phyloP scores from a whole-genome alignment of 2,888 invertebrate species.

The Zaprionus lineosus region DNA sequence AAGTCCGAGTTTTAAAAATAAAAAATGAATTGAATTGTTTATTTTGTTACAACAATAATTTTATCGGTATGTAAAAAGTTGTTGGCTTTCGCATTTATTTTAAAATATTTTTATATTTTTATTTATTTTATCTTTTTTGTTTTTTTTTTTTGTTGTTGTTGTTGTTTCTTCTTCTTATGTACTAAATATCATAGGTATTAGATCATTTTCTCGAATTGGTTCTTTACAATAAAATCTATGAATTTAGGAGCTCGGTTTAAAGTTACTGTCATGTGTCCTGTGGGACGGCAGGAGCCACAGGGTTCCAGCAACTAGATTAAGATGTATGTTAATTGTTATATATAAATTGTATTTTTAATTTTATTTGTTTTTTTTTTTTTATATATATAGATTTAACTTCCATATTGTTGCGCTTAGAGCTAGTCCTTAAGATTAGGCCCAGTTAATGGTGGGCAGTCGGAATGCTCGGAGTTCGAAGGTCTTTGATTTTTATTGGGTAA shows the following conservation, averaged over 20 bases:
- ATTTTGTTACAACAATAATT: slow-evolving; percentile 55
- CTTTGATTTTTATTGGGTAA: slow-evolving; percentile 16
- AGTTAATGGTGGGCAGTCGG: slow-evolving; percentile 45
- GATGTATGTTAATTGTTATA: no score
- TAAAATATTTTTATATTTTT: no score
- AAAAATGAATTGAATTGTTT: slow-evolving; percentile 59
- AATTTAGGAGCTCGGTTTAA: slow-evolving; percentile 36
- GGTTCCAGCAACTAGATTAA: no score
- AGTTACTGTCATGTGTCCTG: no score
- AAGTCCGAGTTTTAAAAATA: slow-evolving; percentile 28
- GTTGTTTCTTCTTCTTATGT: slow-evolving; percentile 6
- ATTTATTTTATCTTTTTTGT: no score
- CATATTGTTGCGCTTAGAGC: no score
- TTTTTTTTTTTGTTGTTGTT: slow-evolving; percentile 19
- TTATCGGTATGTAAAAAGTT: slow-evolving; percentile 43
- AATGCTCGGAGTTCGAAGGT: slow-evolving; percentile 48
- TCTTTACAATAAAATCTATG: slow-evolving; percentile 52
- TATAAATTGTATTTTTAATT: background rate
- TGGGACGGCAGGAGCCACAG: no score
- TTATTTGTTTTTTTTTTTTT: slow-evolving; percentile 23
- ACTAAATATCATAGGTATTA: slow-evolving; percentile 51
- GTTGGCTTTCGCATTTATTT: no score
- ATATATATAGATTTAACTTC: no score
- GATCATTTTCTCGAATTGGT: slow-evolving; percentile 53
- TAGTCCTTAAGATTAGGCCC: slow-evolving; percentile 48